Evolutionary conservation across 2,113 vertebrate species (phyloP).

Genomic region (Stigmatopora argus): DNA sequence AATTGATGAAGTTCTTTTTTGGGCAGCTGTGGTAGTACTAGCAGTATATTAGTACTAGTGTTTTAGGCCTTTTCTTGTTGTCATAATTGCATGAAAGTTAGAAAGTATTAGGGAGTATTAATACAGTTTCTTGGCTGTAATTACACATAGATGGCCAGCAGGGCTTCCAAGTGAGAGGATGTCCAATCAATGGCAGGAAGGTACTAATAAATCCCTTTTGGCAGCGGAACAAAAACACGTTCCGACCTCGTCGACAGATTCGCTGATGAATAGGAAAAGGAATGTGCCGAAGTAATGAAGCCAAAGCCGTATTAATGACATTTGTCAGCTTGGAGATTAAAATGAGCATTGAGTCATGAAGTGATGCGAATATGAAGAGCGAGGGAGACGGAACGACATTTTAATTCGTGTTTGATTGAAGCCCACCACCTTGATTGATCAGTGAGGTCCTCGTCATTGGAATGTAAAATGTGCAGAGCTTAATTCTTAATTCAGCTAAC

Average conservation of each 20-base stretch:
- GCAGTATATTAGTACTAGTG: not conserved
- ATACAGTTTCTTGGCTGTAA: not conserved
- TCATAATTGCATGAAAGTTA: too few species aligned
- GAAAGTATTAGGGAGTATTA: too few species aligned
- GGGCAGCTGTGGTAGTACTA: not conserved
- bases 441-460: slow-evolving; percentile 14
- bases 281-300: slow-evolving; percentile 39
- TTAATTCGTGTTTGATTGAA: slow-evolving; percentile 27
- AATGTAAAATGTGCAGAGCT: slow-evolving; percentile 41
- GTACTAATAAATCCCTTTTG: slow-evolving; percentile 31
- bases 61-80: too few species aligned
- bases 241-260: slow-evolving; percentile 25
- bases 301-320: slow-evolving; percentile 43
- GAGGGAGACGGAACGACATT: slow-evolving; percentile 11
- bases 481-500: slow-evolving; percentile 29
- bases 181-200: slow-evolving; percentile 17
- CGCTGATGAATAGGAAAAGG: slow-evolving; percentile 21
- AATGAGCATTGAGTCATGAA: slow-evolving; percentile 30
- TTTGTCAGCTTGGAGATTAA: slow-evolving; percentile 45
- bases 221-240: slow-evolving; percentile 38
- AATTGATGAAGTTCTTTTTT: not conserved
- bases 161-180: slow-evolving; percentile 1
- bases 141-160: slow-evolving; percentile 22
- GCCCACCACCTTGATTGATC: slow-evolving; percentile 45
- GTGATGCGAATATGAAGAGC: slow-evolving; percentile 13